Evolutionary conservation across 2,888 invertebrate genomes (phyloP).

Genomic region (Laothoe populi): DNA sequence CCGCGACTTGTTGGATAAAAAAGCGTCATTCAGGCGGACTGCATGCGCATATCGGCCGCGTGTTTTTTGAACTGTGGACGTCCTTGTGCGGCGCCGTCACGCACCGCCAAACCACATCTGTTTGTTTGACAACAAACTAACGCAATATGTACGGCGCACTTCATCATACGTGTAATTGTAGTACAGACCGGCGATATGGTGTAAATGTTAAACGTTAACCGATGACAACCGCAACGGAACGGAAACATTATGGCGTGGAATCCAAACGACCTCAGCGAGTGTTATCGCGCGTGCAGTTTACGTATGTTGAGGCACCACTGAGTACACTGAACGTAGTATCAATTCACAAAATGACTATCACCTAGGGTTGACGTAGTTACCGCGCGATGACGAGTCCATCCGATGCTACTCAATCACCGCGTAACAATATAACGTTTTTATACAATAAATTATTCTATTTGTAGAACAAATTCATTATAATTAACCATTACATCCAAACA

Average conservation of each 20-base stretch:
- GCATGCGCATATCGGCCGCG: conserved; percentile 44
- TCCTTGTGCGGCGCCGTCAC: conserved; percentile 72
- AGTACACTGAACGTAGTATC: conserved; percentile 31
- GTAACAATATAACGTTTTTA: not conserved
- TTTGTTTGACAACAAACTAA: conserved; percentile 74
- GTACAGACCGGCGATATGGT: not conserved
- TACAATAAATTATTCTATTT: not conserved
- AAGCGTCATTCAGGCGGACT: conserved; percentile 44
- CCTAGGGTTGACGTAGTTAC: conserved; percentile 39
- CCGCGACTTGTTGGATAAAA: conserved; percentile 45
- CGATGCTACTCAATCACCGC: conserved; percentile 6
- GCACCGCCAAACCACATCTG: conserved; percentile 62
- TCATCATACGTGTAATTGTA: conserved; percentile 4
- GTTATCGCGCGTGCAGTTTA: conserved; percentile 41
- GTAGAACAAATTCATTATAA: not conserved
- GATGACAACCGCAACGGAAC: conserved; percentile 25
- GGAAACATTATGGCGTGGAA: conserved; percentile 40
- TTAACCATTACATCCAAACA: not conserved
- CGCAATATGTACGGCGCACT: conserved; percentile 24
- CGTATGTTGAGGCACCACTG: conserved; percentile 30
- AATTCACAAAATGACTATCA: conserved; percentile 52
- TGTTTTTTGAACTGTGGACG: conserved; percentile 58
- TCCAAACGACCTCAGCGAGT: conserved; percentile 30
- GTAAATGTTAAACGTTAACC: not conserved
- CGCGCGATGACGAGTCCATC: conserved; percentile 45